These are phyloP conservation scores for Nebria ingens DNA, from an alignment of 1,140 invertebrate genomes.

Conservation along the genomic window DNA sequence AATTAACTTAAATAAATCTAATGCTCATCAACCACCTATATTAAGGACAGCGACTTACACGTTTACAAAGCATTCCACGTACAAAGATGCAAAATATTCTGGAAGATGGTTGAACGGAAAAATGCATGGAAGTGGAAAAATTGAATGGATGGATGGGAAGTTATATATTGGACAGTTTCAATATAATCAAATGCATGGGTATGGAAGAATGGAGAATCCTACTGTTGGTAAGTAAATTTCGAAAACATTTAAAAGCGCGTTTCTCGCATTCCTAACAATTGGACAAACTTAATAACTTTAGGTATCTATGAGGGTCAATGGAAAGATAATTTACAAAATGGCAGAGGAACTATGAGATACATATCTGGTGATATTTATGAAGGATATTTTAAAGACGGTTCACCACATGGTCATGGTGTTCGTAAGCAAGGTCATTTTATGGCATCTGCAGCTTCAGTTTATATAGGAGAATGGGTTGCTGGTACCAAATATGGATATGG, in stretches of 20 bases:
- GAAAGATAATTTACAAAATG: conserved; percentile 74
- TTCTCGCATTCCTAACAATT: conserved; percentile 2
- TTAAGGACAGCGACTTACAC: conserved; percentile 58
- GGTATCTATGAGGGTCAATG: conserved; percentile 73
- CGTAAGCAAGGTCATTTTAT: conserved; percentile 70
- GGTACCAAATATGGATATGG: conserved; percentile 75
- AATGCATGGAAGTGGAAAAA: conserved; percentile 67
- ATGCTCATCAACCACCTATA: conserved; percentile 51
- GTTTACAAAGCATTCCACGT: conserved; percentile 56
- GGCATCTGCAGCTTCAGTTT: conserved; percentile 60
- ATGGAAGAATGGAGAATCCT: conserved; percentile 56
- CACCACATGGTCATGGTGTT: conserved; percentile 73
- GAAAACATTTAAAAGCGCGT: not conserved
- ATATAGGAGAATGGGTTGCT: conserved; percentile 73
- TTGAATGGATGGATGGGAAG: conserved; percentile 71
- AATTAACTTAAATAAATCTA: conserved; percentile 40
- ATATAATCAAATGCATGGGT: conserved; percentile 63
- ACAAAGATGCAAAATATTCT: conserved; percentile 64
- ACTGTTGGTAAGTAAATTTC: conserved; percentile 35
- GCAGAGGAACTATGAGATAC: conserved; percentile 65
- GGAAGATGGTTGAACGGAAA: conserved; percentile 71
- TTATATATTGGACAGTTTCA: conserved; percentile 69
- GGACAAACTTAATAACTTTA: conserved; percentile 17
- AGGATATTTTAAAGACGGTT: conserved; percentile 74
- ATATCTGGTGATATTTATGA: conserved; percentile 62